phyloP scores from a whole-genome alignment of 2,797 vertebrate genomes.

The Chaetophractus vellerosus region DNA sequence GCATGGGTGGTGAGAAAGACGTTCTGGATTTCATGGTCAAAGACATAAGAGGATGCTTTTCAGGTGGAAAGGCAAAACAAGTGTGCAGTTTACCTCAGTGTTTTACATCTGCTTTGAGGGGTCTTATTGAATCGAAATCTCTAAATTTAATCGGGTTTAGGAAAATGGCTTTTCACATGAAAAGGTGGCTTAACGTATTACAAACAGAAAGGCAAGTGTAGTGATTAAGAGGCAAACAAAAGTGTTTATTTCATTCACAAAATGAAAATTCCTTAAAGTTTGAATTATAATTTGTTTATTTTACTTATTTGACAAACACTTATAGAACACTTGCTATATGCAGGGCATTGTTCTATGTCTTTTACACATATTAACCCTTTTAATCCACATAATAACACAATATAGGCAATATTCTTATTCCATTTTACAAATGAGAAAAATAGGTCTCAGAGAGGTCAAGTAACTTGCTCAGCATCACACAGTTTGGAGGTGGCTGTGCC shows the following conservation, averaged over 20 bases:
- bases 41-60: neutral
- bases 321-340: neutral
- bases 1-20: neutral
- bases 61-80: neutral
- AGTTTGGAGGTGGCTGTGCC: neutral
- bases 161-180: conserved; percentile 63
- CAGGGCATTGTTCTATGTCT: conserved; percentile 21
- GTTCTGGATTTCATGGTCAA: conserved; percentile 6
- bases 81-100: neutral
- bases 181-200: conserved; percentile 23
- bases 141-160: conserved; percentile 36
- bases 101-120: conserved; percentile 19
- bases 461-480: neutral
- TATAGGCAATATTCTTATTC: neutral
- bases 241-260: neutral
- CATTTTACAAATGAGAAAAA: conserved; percentile 48
- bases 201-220: neutral
- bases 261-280: conserved; percentile 51
- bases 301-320: neutral
- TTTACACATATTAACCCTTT: conserved; percentile 16
- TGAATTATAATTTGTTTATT: conserved; percentile 22
- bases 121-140: conserved; percentile 6
- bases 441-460: conserved; percentile 37
- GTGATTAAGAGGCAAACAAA: conserved; percentile 7
- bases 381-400: neutral